Evolutionary conservation across 2,797 vertebrate genomes (phyloP), one percentile per base, ranked within the genome.

Genomic region (Chaenodraco wilsoni): DNA sequence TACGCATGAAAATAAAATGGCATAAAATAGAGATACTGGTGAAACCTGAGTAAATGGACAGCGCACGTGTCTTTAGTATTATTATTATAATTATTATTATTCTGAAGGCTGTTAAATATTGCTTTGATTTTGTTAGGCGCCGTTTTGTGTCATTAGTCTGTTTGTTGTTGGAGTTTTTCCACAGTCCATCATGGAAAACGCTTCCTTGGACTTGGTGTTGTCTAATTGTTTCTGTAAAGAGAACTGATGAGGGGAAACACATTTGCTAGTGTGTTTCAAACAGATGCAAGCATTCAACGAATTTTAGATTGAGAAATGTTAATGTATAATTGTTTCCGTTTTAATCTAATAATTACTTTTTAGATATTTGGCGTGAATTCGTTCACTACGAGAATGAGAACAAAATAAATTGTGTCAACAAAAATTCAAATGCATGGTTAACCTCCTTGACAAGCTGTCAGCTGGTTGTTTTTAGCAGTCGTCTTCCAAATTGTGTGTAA

Each of bases 91-190:
- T 23, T 48, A 9, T 58, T 52, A 9, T 67, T 33, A 45, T 58
- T 19, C 49, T 62, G 27, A 9, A 48, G 68, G 15, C 15, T 54
- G n/a, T 2, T 58, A 43, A 16, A 23, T 66, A 49, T 21, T 64
- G 54, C 44, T 56, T 51, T 78, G 10, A 76, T 58, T n/a, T 37
- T 37, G 66, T 67, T 64, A 60, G 37, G 40, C 1, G 0, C 33
- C 37, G 66, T 65, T 65, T 65, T 69, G 54, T 56, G 68, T 50
- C 58, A 69, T 76, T 59, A 64, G 27, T 61, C 33, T 57, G 64
- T 51, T 64, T 48, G 9, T 55, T 68, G 45, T 16, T 52, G 10
- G 17, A 44, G 5, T 50, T 57, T 75, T 50, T 67, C 45, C 72
- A 60, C 65, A 33, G 31, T 49, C 54, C 77, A 70, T 64, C 57